These are phyloP conservation scores for Bilobella aurantiaca DNA, from an alignment of 1,140 invertebrate species.

Conservation along the genomic window DNA sequence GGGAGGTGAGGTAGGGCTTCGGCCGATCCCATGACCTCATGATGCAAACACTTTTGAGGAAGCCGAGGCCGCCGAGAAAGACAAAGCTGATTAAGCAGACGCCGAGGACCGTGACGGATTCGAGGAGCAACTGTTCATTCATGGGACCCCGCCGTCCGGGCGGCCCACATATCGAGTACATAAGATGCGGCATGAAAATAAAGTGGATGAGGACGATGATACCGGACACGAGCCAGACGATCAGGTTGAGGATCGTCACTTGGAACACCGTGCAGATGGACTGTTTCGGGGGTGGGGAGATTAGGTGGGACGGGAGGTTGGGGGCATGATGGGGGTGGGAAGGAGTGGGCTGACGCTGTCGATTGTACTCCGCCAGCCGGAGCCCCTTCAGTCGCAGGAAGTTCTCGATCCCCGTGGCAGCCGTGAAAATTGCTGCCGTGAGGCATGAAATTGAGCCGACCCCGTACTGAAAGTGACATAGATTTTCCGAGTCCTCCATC, in stretches of 20 bases:
- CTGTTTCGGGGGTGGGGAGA: slow-evolving; percentile 1
- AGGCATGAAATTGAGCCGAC: slow-evolving; percentile 28
- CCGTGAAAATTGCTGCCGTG: slow-evolving; percentile 33
- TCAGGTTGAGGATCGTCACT: slow-evolving; percentile 32
- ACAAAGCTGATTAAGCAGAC: slow-evolving; percentile 24
- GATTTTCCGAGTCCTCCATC: slow-evolving; percentile 29
- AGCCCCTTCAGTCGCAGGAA: slow-evolving; percentile 27
- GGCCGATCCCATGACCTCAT: slow-evolving; percentile 31
- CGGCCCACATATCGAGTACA: slow-evolving; percentile 30
- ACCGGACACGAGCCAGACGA: slow-evolving; percentile 28
- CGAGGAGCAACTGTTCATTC: slow-evolving; percentile 21
- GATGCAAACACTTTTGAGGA: slow-evolving; percentile 33
- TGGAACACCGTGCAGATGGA: slow-evolving; percentile 32
- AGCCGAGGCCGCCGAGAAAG: slow-evolving; percentile 30
- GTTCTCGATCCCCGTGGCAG: slow-evolving; percentile 29
- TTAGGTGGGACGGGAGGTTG: neutral
- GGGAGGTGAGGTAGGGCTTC: slow-evolving; percentile 28
- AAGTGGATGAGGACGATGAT: slow-evolving; percentile 28
- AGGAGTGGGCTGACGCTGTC: slow-evolving; percentile 9
- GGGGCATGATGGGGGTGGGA: neutral
- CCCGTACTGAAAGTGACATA: slow-evolving; percentile 31
- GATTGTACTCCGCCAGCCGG: slow-evolving; percentile 18
- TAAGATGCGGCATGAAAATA: slow-evolving; percentile 29
- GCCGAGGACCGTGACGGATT: slow-evolving; percentile 26
- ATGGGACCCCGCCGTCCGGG: neutral